Percentiles rank a stretch among this genome's conserved stretches.
phyloP scores from a whole-genome alignment of 2,888 invertebrate species.

The Corythucha ciliata region DNA sequence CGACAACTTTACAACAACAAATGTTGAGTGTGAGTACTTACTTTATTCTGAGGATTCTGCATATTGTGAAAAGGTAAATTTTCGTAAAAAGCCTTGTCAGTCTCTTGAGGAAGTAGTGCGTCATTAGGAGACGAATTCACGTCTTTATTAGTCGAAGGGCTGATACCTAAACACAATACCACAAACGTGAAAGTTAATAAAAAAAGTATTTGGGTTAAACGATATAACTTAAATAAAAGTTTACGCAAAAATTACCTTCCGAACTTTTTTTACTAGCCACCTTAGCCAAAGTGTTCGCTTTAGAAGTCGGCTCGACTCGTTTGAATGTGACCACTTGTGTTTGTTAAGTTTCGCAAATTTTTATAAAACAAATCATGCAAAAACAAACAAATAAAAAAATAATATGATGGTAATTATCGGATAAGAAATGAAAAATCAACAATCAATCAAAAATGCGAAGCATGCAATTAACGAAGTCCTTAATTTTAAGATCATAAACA shows the following conservation, averaged over 20 bases:
- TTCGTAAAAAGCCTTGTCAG: constrained; percentile 75
- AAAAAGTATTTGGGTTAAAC: background rate
- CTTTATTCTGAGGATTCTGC: constrained; percentile 89
- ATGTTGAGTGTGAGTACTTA: constrained; percentile 42
- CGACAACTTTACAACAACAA: background rate
- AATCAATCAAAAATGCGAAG: no score
- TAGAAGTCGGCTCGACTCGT: constrained; percentile 46
- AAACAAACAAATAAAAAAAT: constrained; percentile 36
- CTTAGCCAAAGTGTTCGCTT: constrained; percentile 44
- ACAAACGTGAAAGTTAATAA: background rate
- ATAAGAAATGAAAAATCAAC: background rate
- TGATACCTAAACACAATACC: constrained; percentile 41
- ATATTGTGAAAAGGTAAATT: constrained; percentile 91
- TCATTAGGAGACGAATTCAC: constrained; percentile 42
- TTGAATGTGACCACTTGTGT: constrained; percentile 85
- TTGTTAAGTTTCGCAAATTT: constrained; percentile 37
- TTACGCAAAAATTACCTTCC: background rate
- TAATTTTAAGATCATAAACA: constrained; percentile 29
- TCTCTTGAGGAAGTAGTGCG: constrained; percentile 56
- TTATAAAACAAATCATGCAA: constrained; percentile 40
- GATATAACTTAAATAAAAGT: background rate
- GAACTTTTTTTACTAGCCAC: constrained; percentile 44
- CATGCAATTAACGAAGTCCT: no score
- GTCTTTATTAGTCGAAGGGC: constrained; percentile 47
- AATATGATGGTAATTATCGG: no score